phyloP scores from a whole-genome alignment of 2,888 invertebrate genomes.

The Petrolisthes manimaculis region DNA sequence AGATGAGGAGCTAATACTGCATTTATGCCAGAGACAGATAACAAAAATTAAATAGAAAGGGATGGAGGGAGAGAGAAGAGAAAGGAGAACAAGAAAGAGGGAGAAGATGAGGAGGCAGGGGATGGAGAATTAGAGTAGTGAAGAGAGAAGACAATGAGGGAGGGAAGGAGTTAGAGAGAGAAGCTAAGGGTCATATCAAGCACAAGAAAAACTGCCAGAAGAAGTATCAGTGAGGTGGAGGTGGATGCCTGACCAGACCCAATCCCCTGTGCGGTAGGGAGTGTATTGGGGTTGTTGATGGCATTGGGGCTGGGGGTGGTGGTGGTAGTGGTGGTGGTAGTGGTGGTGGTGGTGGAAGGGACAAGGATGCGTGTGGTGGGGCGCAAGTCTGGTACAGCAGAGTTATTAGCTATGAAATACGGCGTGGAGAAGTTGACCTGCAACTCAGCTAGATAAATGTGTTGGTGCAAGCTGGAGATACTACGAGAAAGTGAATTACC shows the following conservation, averaged over 20 bases:
- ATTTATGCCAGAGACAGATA: too few relatives aligned
- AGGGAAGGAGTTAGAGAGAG: neutral
- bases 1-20: neutral
- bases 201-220: neutral
- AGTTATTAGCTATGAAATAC: slow-evolving; percentile 15
- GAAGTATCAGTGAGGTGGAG: neutral
- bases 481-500: neutral
- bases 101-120: neutral
- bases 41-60: neutral
- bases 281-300: neutral
- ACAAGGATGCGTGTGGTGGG: slow-evolving; percentile 25
- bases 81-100: neutral
- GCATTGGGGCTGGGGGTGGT: neutral
- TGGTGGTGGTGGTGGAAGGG: slow-evolving; percentile 30
- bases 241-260: neutral
- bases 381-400: slow-evolving; percentile 19
- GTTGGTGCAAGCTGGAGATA: slow-evolving; percentile 37
- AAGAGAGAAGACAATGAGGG: neutral
- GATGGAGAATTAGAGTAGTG: neutral
- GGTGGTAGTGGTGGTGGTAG: neutral
- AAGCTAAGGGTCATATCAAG: neutral
- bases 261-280: neutral
- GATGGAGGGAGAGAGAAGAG: too few relatives aligned
- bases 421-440: slow-evolving; percentile 34
- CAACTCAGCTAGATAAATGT: slow-evolving; percentile 27